Evolutionary conservation across 2,797 vertebrate genomes (phyloP).

Genomic region (Sternotherus odoratus): DNA sequence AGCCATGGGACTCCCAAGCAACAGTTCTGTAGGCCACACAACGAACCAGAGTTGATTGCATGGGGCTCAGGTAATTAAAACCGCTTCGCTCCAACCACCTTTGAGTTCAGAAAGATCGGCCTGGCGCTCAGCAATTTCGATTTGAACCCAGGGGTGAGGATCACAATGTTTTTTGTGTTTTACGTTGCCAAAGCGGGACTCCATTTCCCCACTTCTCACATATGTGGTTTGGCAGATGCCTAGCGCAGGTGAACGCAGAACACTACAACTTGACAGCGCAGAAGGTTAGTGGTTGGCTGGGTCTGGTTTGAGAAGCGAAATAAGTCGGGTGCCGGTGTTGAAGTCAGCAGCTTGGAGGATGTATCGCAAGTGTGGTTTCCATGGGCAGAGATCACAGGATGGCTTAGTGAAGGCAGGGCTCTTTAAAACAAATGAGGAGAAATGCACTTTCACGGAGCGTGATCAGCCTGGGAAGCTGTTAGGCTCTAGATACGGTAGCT

Average conservation of each 20-base stretch:
- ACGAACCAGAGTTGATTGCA: neutral
- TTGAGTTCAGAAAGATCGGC: neutral
- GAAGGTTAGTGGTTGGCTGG: neutral
- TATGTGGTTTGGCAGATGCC: neutral
- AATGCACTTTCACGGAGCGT: neutral
- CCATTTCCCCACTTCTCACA: neutral
- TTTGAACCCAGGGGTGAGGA: neutral
- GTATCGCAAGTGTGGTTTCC: neutral
- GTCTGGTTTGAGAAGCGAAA: neutral
- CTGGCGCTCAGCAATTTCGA: neutral
- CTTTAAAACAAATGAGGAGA: neutral
- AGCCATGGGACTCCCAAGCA: neutral
- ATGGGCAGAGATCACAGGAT: neutral
- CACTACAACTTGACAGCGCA: neutral
- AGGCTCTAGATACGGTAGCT: neutral
- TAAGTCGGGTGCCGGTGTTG: neutral
- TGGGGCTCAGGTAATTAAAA: neutral
- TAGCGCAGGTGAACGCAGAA: neutral
- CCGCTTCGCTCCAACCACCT: neutral
- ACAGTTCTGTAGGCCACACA: neutral
- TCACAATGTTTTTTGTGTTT: neutral
- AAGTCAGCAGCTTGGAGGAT: neutral
- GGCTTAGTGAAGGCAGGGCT: neutral
- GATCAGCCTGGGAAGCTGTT: neutral
- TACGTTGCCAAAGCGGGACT: neutral